Percentiles rank a stretch among this genome's conserved stretches.
Evolutionary conservation across 2,888 invertebrate genomes (phyloP).

Genomic region (Muschampia plurimacula): DNA sequence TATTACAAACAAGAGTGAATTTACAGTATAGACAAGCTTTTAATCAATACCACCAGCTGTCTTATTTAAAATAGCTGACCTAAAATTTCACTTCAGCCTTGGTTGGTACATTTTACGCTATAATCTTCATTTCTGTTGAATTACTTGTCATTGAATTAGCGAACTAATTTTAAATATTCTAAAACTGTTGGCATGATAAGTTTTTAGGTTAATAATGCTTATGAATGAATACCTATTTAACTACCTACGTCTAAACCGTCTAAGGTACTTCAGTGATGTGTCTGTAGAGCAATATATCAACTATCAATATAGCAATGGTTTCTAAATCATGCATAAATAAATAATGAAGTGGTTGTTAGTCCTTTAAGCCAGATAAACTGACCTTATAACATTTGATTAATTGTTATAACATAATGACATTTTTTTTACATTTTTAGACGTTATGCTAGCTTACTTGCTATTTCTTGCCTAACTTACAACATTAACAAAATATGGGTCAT

Average conservation of each 20-base stretch:
- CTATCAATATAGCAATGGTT: too few relatives aligned
- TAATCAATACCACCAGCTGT: constrained; percentile 25
- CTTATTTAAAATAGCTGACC: constrained; percentile 47
- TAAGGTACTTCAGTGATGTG: too few relatives aligned
- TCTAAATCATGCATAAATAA: too few relatives aligned
- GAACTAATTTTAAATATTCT: constrained; percentile 46
- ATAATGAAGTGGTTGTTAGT: constrained; percentile 6
- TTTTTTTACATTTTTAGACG: background rate
- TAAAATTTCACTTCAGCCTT: constrained; percentile 56
- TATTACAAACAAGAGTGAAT: constrained; percentile 7
- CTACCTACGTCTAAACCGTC: too few relatives aligned
- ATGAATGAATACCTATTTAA: constrained; percentile 39
- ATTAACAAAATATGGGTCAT: background rate
- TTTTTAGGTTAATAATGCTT: constrained; percentile 29
- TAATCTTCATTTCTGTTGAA: constrained; percentile 47
- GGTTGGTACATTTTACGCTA: constrained; percentile 54
- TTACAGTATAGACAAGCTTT: constrained; percentile 6
- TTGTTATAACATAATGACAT: too few relatives aligned
- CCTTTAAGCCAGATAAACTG: constrained; percentile 20
- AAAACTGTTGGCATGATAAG: constrained; percentile 39
- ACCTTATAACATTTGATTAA: constrained; percentile 6
- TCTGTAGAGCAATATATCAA: too few relatives aligned
- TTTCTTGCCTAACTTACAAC: background rate
- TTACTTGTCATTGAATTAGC: constrained; percentile 50
- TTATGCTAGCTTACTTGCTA: background rate